Evolutionary conservation across 2,888 invertebrate genomes (phyloP), one percentile per base, ranked within the genome.

Genomic region (Platycheirus albimanus): DNA sequence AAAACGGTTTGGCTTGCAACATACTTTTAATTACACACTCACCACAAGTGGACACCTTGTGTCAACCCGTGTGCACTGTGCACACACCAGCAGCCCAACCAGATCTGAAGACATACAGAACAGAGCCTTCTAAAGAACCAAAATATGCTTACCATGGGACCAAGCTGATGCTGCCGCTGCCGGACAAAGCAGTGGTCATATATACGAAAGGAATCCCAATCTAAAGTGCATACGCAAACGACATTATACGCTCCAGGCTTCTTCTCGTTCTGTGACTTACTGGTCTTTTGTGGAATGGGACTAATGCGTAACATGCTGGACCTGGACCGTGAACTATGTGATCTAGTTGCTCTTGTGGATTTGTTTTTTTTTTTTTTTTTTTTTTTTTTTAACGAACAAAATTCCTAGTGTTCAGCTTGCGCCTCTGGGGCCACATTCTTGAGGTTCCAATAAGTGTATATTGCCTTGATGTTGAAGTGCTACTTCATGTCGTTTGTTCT

Each of bases 21-120:
- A 83, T 83, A 67, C 56, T 83, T 83, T 83, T 83, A 83, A 83
- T 83, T 83, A 83, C 72, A 83, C 77, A 78, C 69, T 83, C 69
- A 69, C 70, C 81, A 49, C 61, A 81, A 71, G 66, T 67, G 71
- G 58, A 81, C 76, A 81, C 70, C 80, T 81, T 76, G 67, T 83
- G 78, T 83, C 77, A 83, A 71, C 54, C 71, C 38, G 52, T 45
- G 54, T 61, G 47, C 58, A 38, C n/a, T n/a, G n/a, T n/a, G n/a
- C n/a, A n/a, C n/a, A n/a, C 15, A 1, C 24, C 64, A 45, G 28
- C 41, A 58, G 7, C 54, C n/a, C 43, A 41, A 56, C 36, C 33
- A 13, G 33, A 54, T n/a, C n/a, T n/a, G n/a, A n/a, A n/a, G n/a
- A 56, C 19, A 41, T 41, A 47, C 75, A 64, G 36, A 80, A 51